These are phyloP conservation scores for Ceyx cyanopectus DNA, from an alignment of 2,113 vertebrate genomes.

Conservation along the genomic window DNA sequence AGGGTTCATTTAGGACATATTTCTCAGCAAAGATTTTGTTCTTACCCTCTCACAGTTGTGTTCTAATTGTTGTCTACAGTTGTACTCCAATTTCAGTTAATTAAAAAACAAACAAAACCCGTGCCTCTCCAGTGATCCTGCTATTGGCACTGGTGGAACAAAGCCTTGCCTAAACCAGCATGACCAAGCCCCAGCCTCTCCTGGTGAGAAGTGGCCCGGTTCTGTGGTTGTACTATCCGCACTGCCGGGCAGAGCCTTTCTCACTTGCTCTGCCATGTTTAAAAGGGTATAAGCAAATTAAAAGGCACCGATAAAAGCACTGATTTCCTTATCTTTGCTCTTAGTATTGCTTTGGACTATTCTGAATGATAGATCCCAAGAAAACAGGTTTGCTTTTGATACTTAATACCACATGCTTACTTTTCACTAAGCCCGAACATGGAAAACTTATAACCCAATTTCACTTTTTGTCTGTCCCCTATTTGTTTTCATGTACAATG, in stretches of 20 bases:
- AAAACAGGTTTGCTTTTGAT: conserved; percentile 1
- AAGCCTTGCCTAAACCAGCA: background rate
- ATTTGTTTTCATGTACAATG: conserved; percentile 15
- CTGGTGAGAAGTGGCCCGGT: background rate
- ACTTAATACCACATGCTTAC: background rate
- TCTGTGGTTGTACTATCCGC: rapidly evolving
- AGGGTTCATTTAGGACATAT: background rate
- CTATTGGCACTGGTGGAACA: background rate
- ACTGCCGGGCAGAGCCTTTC: background rate
- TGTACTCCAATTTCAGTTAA: background rate
- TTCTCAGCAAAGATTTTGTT: background rate
- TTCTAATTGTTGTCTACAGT: background rate
- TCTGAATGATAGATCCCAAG: background rate
- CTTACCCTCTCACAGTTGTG: background rate
- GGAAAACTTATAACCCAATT: background rate
- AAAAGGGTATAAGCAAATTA: background rate
- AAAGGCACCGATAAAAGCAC: background rate
- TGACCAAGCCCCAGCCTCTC: background rate
- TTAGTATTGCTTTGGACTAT: background rate
- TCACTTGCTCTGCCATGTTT: background rate
- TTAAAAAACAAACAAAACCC: background rate
- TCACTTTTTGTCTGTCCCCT: background rate
- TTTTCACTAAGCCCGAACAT: background rate
- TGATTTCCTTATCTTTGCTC: background rate
- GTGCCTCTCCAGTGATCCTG: background rate